Conservation (phyloP, 2,797 vertebrate genomes). For the Mormyrus proboscirostris region DNA sequence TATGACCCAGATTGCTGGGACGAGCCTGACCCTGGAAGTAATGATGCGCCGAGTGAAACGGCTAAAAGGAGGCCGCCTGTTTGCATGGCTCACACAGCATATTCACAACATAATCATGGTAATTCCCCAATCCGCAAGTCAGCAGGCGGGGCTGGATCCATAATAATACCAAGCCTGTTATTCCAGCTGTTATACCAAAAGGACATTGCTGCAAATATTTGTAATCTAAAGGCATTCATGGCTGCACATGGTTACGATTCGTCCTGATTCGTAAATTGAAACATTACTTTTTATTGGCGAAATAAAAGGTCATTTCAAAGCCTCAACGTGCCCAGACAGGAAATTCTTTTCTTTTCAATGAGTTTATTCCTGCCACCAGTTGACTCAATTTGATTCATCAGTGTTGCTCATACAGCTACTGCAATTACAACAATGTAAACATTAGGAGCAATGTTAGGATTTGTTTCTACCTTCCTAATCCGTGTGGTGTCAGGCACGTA, state of each 20-base stretch:
- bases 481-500: background rate
- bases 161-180: background rate
- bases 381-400: conserved; percentile 47
- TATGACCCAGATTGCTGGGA: conserved; percentile 39
- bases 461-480: background rate
- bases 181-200: background rate
- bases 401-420: conserved; percentile 30
- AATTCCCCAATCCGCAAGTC: background rate
- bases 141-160: background rate
- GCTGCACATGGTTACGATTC: background rate
- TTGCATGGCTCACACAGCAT: background rate
- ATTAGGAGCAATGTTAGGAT: conserved; percentile 19
- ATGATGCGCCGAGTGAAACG: conserved; percentile 26
- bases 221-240: background rate
- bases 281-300: background rate
- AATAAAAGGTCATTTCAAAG: background rate
- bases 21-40: conserved; percentile 37
- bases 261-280: background rate
- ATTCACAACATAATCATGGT: conserved; percentile 13
- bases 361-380: conserved; percentile 35
- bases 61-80: background rate
- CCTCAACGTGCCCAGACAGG: background rate
- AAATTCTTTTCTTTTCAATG: background rate
- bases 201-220: background rate
- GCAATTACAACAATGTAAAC: conserved; percentile 43